phyloP scores from a whole-genome alignment of 2,797 vertebrate species.

The Austrolebias charrua region DNA sequence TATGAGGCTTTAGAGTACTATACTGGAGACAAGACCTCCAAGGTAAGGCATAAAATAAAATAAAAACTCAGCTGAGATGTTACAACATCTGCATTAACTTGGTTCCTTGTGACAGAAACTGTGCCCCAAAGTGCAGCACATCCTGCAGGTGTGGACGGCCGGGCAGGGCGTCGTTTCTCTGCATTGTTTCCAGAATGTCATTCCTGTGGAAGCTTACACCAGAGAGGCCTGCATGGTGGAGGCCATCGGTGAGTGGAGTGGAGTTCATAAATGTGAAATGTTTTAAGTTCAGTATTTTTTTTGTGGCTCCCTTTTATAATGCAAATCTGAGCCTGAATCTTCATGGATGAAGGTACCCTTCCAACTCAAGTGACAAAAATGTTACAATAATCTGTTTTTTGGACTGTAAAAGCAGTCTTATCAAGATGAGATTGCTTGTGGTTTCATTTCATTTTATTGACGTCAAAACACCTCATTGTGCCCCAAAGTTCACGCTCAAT shows the following conservation, averaged over 20 bases:
- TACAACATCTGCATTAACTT: not conserved
- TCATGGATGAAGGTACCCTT: no score
- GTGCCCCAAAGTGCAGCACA: slow-evolving; percentile 85
- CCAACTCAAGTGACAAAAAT: no score
- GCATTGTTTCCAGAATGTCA: slow-evolving; percentile 91
- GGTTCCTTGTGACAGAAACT: slow-evolving; percentile 71
- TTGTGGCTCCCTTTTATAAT: no score
- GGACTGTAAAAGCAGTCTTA: no score
- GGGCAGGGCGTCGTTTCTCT: slow-evolving; percentile 86
- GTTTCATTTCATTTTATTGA: no score
- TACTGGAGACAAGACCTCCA: slow-evolving; percentile 71
- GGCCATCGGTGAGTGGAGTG: slow-evolving; percentile 85
- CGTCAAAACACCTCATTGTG: no score
- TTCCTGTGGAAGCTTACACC: slow-evolving; percentile 89
- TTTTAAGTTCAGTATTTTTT: no score
- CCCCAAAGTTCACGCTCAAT: no score
- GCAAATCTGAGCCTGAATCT: no score
- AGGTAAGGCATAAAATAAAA: slow-evolving; percentile 50
- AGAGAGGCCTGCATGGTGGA: slow-evolving; percentile 91
- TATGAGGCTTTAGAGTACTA: slow-evolving; percentile 84
- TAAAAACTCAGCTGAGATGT: not conserved
- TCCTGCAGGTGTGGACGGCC: slow-evolving; percentile 87
- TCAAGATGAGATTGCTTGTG: no score
- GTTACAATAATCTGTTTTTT: no score
- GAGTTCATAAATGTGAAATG: not conserved